Evolutionary conservation across 2,797 vertebrate genomes (phyloP).

Genomic region (Capromys pilorides): DNA sequence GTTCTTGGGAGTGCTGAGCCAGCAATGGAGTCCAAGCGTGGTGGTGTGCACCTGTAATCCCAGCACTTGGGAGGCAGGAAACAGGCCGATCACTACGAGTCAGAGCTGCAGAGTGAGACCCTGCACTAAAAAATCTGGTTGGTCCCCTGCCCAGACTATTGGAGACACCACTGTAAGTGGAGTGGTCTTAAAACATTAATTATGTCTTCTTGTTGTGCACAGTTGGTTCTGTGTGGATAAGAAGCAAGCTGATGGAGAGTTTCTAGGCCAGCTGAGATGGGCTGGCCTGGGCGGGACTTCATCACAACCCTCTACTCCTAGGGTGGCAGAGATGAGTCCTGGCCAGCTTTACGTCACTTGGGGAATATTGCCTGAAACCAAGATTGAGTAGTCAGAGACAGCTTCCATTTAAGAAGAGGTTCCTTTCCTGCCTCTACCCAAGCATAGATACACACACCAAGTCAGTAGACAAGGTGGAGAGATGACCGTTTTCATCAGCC

Average conservation of each 20-base stretch:
- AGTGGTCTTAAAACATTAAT: background rate
- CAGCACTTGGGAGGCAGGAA: too few relatives aligned
- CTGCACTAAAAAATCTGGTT: background rate
- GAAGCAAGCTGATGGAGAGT: background rate
- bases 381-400: background rate
- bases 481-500: background rate
- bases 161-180: background rate
- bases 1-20: too few relatives aligned
- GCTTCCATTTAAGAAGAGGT: background rate
- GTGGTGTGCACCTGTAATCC: too few relatives aligned
- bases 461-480: background rate
- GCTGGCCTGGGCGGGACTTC: background rate
- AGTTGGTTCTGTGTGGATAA: background rate
- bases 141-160: too few relatives aligned
- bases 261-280: background rate
- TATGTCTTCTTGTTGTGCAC: background rate
- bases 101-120: too few relatives aligned
- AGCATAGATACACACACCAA: background rate
- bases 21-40: too few relatives aligned
- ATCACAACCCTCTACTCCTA: background rate
- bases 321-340: background rate
- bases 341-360: background rate
- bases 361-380: background rate
- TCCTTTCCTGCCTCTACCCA: background rate
- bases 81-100: too few relatives aligned